A percentile compares a stretch with the other conserved stretches of the same genome.
phyloP scores from a whole-genome alignment of 2,797 vertebrate species.

The Aphelocoma californica region DNA sequence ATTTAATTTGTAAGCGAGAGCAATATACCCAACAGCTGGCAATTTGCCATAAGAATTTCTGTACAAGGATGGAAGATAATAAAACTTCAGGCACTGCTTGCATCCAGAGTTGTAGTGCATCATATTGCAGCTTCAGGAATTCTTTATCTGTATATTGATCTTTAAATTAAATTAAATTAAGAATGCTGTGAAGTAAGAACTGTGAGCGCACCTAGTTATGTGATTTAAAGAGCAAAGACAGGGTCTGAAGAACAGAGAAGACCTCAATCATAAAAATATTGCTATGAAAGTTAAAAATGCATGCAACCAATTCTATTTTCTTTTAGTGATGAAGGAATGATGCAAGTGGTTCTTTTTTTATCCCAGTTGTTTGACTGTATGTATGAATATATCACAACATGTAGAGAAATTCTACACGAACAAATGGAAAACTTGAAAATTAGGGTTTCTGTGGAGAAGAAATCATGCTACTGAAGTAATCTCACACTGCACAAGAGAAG shows the following conservation, averaged over 20 bases:
- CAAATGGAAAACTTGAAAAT: background rate
- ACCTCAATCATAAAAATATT: background rate
- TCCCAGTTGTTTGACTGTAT: background rate
- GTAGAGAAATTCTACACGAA: background rate
- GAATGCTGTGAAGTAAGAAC: background rate
- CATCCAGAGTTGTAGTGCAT: background rate
- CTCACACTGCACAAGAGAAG: background rate
- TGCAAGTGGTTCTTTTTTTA: background rate
- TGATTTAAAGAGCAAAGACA: background rate
- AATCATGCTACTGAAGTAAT: background rate
- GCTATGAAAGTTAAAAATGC: background rate
- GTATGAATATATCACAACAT: background rate
- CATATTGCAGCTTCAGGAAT: background rate
- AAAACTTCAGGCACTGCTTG: background rate
- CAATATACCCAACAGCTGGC: background rate
- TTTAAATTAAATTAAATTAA: background rate
- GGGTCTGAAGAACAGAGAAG: background rate
- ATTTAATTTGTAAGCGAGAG: background rate
- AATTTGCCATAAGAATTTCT: background rate
- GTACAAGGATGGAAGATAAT: background rate
- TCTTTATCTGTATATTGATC: background rate
- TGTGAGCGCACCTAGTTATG: background rate
- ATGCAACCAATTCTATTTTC: background rate
- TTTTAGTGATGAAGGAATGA: background rate
- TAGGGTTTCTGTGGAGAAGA: background rate